These are phyloP conservation scores for Ceratosolen fusciceps DNA, from an alignment of 1,140 invertebrate species.

Conservation along the genomic window DNA sequence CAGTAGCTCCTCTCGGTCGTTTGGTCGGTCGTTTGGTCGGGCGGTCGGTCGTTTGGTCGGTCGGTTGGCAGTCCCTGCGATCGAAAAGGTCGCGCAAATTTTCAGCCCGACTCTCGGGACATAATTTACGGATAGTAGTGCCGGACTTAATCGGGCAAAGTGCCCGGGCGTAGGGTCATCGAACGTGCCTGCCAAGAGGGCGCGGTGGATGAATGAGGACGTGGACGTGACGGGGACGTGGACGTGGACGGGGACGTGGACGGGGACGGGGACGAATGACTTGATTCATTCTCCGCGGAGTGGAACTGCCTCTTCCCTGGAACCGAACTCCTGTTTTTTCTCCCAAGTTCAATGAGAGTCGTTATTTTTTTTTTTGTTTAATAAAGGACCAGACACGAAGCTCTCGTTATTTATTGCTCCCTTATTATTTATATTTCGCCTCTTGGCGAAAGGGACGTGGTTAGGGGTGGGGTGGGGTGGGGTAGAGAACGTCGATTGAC, in stretches of 20 bases:
- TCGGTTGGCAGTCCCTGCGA: not conserved
- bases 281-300: not conserved
- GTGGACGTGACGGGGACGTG: not conserved
- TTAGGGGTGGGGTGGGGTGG: too few relatives aligned
- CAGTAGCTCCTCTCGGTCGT: not conserved
- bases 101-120: too few relatives aligned
- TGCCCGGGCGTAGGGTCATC: constrained; percentile 39
- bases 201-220: not conserved
- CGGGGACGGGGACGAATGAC: not conserved
- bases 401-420: too few relatives aligned
- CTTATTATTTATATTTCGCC: too few relatives aligned
- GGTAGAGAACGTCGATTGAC: too few relatives aligned
- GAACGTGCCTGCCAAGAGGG: constrained; percentile 3
- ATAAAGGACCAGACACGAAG: too few relatives aligned
- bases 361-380: too few relatives aligned
- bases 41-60: not conserved
- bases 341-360: not conserved
- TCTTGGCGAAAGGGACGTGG: too few relatives aligned
- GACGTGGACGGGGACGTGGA: constrained; percentile 19
- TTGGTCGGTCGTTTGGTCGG: not conserved
- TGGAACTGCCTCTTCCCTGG: not conserved
- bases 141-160: constrained; percentile 55
- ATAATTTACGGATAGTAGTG: not conserved
- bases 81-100: not conserved
- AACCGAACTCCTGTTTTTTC: too few relatives aligned